Percentiles rank a stretch among this genome's conserved stretches.
These are phyloP conservation scores for Oedothorax gibbosus DNA, from an alignment of 1,140 invertebrate species.

Conservation along the genomic window DNA sequence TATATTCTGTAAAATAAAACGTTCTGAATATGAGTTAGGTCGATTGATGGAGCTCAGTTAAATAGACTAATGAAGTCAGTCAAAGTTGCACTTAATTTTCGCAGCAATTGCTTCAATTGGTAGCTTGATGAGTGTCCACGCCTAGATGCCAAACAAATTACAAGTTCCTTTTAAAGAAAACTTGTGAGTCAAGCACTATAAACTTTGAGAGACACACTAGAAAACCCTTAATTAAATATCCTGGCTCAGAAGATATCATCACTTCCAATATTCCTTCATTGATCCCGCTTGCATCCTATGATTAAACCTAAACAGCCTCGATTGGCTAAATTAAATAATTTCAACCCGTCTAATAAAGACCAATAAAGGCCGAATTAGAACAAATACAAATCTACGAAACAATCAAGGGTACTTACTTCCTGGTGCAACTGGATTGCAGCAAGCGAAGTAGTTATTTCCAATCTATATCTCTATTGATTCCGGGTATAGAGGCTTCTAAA, in stretches of 20 bases:
- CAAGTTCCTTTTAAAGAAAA: conserved; percentile 41
- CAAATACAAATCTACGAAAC: conserved; percentile 52
- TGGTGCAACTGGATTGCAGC: conserved; percentile 4
- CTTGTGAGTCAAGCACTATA: conserved; percentile 42
- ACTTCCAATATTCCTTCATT: conserved; percentile 59
- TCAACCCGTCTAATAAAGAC: conserved; percentile 60
- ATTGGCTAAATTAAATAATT: conserved; percentile 61
- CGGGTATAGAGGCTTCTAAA: conserved; percentile 7
- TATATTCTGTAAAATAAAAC: no score
- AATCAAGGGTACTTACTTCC: conserved; percentile 58
- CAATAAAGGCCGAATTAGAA: conserved; percentile 59
- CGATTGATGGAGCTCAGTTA: not conserved
- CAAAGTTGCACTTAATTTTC: not conserved
- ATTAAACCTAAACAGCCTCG: conserved; percentile 58
- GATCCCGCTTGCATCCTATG: conserved; percentile 55
- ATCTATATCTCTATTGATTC: conserved; percentile 44
- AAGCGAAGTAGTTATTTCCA: conserved; percentile 37
- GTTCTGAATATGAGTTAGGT: not conserved
- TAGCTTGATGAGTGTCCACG: no score
- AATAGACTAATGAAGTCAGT: no score
- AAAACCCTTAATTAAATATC: conserved; percentile 58
- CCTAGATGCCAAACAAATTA: no score
- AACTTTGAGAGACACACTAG: conserved; percentile 36
- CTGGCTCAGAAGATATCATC: conserved; percentile 16
- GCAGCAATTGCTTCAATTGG: no score